phyloP scores from a whole-genome alignment of 2,888 invertebrate species.

The Acanthopleura granulata region DNA sequence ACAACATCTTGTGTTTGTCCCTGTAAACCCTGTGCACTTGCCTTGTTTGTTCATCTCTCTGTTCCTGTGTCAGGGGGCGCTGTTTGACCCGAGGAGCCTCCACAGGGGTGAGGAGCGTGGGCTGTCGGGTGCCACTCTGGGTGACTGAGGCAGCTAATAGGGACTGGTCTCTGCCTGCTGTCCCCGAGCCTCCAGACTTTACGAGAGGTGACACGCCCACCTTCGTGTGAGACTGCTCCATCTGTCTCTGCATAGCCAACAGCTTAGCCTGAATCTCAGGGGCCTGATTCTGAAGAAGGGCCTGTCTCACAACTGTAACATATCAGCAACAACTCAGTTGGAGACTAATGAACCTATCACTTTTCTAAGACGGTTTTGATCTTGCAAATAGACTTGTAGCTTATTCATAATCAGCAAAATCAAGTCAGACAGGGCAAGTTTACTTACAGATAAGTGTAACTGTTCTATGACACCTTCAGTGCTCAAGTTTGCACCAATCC shows the following conservation, averaged over 20 bases:
- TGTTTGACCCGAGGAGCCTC: conserved; percentile 35
- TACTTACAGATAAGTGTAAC: no score
- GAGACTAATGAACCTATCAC: no score
- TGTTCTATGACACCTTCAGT: no score
- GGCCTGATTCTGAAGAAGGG: conserved; percentile 90
- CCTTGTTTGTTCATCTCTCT: conserved; percentile 68
- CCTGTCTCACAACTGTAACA: conserved; percentile 87
- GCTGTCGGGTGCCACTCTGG: background rate
- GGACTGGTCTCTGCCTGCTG: background rate
- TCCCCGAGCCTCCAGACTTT: background rate
- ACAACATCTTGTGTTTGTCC: no score
- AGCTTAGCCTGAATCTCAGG: conserved; percentile 94
- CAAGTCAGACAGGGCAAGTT: no score
- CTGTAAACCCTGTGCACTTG: conserved; percentile 26
- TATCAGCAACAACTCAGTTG: background rate
- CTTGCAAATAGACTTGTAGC: no score
- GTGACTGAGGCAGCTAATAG: background rate
- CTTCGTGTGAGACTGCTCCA: conserved; percentile 39
- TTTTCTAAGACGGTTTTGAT: no score
- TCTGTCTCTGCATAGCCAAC: conserved; percentile 83
- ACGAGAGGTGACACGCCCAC: background rate
- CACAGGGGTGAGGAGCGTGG: background rate
- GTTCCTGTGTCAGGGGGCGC: conserved; percentile 58
- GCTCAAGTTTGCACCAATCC: no score
- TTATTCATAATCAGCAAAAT: no score